Conservation (phyloP, 1,140 invertebrate species). For the Drosophila santomea region DNA sequence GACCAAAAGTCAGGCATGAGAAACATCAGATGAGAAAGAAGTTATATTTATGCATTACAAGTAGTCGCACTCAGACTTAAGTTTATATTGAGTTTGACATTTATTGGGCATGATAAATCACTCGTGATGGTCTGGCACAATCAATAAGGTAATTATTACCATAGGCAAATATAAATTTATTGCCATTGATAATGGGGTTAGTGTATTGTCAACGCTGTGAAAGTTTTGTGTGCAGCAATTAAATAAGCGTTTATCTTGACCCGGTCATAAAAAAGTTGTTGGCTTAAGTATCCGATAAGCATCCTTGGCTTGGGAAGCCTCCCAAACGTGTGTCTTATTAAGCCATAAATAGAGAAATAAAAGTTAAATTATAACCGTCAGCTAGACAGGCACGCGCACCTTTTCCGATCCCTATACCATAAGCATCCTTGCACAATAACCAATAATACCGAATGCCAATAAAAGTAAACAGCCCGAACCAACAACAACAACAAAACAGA, state of each 20-base stretch:
- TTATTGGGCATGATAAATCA: slow-evolving; percentile 40
- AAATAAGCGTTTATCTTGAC: slow-evolving; percentile 67
- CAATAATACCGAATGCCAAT: slow-evolving; percentile 78
- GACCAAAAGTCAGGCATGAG: neutral
- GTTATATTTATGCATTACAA: slow-evolving; percentile 11
- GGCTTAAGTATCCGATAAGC: slow-evolving; percentile 62
- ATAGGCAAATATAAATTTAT: slow-evolving; percentile 37
- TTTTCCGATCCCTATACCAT: slow-evolving; percentile 27
- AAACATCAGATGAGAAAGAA: neutral
- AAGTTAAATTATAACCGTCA: slow-evolving; percentile 72
- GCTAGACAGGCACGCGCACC: slow-evolving; percentile 52
- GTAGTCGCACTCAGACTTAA: slow-evolving; percentile 4
- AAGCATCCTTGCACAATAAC: slow-evolving; percentile 50
- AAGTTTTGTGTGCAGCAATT: slow-evolving; percentile 53
- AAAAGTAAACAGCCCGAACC: slow-evolving; percentile 73
- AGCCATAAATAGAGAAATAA: slow-evolving; percentile 79
- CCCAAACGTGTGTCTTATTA: slow-evolving; percentile 65
- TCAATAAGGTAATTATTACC: slow-evolving; percentile 27
- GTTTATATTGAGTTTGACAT: slow-evolving; percentile 27
- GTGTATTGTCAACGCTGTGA: slow-evolving; percentile 19
- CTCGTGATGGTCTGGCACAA: slow-evolving; percentile 3
- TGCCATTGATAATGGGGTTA: neutral
- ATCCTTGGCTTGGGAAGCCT: slow-evolving; percentile 7
- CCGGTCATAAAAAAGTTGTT: slow-evolving; percentile 46
- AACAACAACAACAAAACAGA: slow-evolving; percentile 54